Conservation (phyloP, 2,113 vertebrate species). For the Ceratotherium simum region DNA sequence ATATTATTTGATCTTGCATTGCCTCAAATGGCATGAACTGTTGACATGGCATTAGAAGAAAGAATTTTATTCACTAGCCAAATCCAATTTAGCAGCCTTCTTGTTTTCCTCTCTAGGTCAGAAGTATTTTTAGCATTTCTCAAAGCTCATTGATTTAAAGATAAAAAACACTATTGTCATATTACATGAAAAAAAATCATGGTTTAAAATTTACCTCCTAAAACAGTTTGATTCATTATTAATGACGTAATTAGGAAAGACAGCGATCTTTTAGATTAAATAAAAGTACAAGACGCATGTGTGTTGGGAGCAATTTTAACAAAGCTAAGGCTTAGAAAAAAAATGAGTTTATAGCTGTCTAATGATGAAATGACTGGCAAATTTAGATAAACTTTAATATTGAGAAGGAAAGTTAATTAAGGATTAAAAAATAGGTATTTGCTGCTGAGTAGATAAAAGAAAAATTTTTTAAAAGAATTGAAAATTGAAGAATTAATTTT, state of each 20-base stretch:
- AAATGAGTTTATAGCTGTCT: background rate
- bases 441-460: background rate
- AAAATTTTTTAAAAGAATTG: background rate
- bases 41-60: constrained; percentile 65
- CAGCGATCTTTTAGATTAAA: constrained; percentile 14
- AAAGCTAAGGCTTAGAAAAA: background rate
- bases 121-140: constrained; percentile 62
- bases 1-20: constrained; percentile 25
- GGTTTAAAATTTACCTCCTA: constrained; percentile 6
- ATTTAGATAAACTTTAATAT: constrained; percentile 31
- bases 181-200: constrained; percentile 19
- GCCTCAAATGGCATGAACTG: constrained; percentile 53
- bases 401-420: background rate
- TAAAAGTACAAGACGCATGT: constrained; percentile 29
- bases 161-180: background rate
- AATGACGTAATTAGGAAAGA: constrained; percentile 45
- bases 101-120: constrained; percentile 50
- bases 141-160: constrained; percentile 64
- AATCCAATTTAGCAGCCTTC: constrained; percentile 58
- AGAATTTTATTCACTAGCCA: constrained; percentile 68
- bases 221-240: constrained; percentile 63
- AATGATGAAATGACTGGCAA: background rate
- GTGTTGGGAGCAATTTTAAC: background rate
- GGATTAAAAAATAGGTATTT: background rate
- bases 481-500: background rate